Percentiles rank a stretch among this genome's conserved stretches.
These are phyloP conservation scores for Pteronura brasiliensis DNA, from an alignment of 2,113 vertebrate genomes.

Conservation along the genomic window DNA sequence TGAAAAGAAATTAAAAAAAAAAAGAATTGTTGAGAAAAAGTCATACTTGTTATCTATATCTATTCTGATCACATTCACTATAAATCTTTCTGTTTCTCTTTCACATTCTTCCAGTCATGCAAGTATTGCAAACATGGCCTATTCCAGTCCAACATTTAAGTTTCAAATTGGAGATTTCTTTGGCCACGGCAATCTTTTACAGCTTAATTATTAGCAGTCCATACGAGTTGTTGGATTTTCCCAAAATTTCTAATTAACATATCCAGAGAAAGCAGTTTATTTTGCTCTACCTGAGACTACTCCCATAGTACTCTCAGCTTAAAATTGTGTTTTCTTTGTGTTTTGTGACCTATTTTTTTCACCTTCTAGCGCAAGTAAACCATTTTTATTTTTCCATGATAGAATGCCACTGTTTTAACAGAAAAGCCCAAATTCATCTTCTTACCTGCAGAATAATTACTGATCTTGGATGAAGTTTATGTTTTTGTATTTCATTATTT, in stretches of 20 bases:
- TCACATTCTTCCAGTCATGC: not conserved
- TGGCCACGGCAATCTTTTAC: not conserved
- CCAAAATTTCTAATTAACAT: not conserved
- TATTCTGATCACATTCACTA: not conserved
- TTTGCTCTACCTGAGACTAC: not conserved
- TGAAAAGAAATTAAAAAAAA: not conserved
- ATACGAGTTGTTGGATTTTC: not conserved
- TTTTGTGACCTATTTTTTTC: not conserved
- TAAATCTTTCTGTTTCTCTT: not conserved
- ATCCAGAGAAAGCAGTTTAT: not conserved
- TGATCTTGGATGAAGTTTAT: not conserved
- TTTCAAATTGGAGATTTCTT: not conserved
- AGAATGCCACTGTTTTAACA: not conserved
- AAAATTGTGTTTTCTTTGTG: not conserved
- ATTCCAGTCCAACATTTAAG: not conserved
- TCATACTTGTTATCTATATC: not conserved
- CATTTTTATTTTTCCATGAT: not conserved
- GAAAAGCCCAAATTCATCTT: not conserved
- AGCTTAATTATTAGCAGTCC: not conserved
- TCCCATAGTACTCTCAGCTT: not conserved
- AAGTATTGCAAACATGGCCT: not conserved
- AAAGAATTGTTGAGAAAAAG: not conserved
- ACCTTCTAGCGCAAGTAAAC: not conserved
- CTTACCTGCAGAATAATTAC: not conserved
- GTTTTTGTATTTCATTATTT: not conserved